These are phyloP conservation scores for Euproctis similis DNA, from an alignment of 2,888 invertebrate species.

Conservation along the genomic window DNA sequence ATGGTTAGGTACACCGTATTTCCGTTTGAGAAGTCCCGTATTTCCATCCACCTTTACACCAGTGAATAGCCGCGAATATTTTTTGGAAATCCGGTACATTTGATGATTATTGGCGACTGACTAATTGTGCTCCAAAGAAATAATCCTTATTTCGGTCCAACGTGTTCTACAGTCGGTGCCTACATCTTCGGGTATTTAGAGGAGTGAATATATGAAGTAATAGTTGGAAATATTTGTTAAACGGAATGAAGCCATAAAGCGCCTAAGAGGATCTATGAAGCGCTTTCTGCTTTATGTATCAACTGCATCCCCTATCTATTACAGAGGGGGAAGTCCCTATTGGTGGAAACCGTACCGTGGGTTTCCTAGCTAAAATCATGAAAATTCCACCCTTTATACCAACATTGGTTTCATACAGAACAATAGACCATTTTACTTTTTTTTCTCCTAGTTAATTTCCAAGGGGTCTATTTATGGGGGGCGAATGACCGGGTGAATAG, in stretches of 20 bases:
- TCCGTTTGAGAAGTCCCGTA: too few species aligned
- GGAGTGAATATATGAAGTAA: too few species aligned
- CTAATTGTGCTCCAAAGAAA: too few species aligned
- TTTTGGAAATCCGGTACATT: too few species aligned
- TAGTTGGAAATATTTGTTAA: too few species aligned
- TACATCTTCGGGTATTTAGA: too few species aligned
- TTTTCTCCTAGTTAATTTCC: slow-evolving; percentile 59
- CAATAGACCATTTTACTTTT: slow-evolving; percentile 61
- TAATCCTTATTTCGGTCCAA: too few species aligned
- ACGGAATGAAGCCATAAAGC: slow-evolving; percentile 7
- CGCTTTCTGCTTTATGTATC: slow-evolving; percentile 45
- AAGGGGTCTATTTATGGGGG: slow-evolving; percentile 45
- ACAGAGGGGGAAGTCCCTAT: slow-evolving; percentile 39
- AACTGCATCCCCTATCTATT: slow-evolving; percentile 59
- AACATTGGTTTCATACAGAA: slow-evolving; percentile 54
- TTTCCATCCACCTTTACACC: too few species aligned
- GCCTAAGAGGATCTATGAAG: slow-evolving; percentile 43
- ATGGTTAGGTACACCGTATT: too few species aligned
- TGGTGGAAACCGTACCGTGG: slow-evolving; percentile 47
- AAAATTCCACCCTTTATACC: slow-evolving; percentile 58
- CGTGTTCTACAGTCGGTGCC: too few species aligned
- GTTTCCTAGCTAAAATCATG: slow-evolving; percentile 56
- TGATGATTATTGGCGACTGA: too few species aligned
- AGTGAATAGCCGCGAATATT: too few species aligned
- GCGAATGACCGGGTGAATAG: slow-evolving; percentile 48